phyloP scores from a whole-genome alignment of 1,140 invertebrate genomes.

The Pemphigus obesinymphae region DNA sequence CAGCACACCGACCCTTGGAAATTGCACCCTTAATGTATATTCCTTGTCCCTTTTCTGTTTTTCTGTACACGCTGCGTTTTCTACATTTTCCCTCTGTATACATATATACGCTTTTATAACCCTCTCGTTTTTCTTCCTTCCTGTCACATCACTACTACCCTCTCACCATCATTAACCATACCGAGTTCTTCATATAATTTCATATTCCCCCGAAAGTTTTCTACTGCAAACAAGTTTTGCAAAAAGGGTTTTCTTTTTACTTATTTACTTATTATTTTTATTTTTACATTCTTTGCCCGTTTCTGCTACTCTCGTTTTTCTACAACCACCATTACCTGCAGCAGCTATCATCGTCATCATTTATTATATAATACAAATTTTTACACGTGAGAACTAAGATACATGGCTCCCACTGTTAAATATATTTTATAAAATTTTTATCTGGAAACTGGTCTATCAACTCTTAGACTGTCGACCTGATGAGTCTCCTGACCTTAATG shows the following conservation, averaged over 20 bases:
- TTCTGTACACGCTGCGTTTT: conserved; percentile 26
- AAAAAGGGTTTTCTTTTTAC: conserved; percentile 14
- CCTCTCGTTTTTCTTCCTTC: conserved; percentile 35
- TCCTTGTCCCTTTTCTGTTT: conserved; percentile 41
- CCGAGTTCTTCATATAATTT: conserved; percentile 35
- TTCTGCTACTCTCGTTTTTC: neutral
- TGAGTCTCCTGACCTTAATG: too few relatives aligned
- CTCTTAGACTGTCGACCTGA: neutral
- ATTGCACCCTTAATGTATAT: conserved; percentile 42
- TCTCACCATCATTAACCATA: neutral
- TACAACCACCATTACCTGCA: neutral
- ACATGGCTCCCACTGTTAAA: neutral
- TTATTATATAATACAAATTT: neutral
- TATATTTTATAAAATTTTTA: neutral
- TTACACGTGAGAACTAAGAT: neutral
- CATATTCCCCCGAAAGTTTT: neutral
- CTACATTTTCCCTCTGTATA: conserved; percentile 10
- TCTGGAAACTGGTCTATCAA: neutral
- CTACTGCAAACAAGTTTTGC: conserved; percentile 21
- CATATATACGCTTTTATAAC: too few relatives aligned
- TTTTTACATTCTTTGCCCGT: neutral
- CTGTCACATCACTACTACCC: conserved; percentile 20
- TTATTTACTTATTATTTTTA: too few relatives aligned
- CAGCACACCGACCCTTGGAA: neutral
- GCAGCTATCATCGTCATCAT: neutral